Base-by-base conservation (phyloP, 1,140 invertebrate genomes). In the Lasaia peninsularis region DNA sequence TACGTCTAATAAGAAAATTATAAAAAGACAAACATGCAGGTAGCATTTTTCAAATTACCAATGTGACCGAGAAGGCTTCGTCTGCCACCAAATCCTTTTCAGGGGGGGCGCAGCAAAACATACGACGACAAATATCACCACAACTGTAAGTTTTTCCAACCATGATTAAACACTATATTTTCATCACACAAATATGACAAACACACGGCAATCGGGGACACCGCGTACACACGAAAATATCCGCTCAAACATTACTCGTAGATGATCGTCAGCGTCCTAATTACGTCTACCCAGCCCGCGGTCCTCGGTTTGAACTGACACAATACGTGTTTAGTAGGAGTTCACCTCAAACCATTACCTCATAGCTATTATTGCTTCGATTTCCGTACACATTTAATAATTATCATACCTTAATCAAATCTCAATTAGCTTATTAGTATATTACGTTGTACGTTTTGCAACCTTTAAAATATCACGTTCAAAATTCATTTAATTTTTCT, bases 201-300 rank as follows among this genome's bases (percentile, higher is more conserved):
- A 34, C 20, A 53, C 18, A 63, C 55, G 56, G 35, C 21, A 33
- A 50, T 18, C 52, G 55, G 53, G 31, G 50, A 52, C 51, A 58
- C 24, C 28, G 65, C 65, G 65, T 71, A 66, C 64, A 62, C 62
- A 71, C 71, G 44, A 69, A 74, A 74, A 72, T 74, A 76, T 69
- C 59, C 63, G 67, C 65, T 60, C 58, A 35, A 58, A 55, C 32
- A 58, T 56, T 58, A 58, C 48, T 62, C 63, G 60, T 66, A 28
- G 55, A 34, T 57, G 55, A 34, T 57, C 34, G 57, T 64, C 34
- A 52, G 28, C 51, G 62, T 16, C 53, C 57, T 34, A 61, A 53
- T 56, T 60, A 63, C 62, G 62, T 59, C 65, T 51, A 55, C 50
- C 14, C 52, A 51, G 56, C 58, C 28, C 65, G 52, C 56, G 14